These are phyloP conservation scores for Cherax destructor DNA, from an alignment of 1,140 invertebrate genomes.

Conservation along the genomic window DNA sequence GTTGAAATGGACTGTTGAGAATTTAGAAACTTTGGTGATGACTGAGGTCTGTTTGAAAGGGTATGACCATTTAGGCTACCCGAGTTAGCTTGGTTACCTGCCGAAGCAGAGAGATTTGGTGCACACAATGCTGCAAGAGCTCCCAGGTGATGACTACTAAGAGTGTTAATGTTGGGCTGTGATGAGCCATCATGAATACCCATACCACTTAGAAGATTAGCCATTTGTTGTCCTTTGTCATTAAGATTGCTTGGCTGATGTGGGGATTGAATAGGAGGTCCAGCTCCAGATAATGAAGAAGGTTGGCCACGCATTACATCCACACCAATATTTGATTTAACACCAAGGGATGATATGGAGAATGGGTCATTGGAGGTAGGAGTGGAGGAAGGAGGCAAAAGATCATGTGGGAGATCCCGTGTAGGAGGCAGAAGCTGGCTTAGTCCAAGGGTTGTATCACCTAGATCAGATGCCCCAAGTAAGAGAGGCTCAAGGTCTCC, in stretches of 20 bases:
- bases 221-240: constrained; percentile 62
- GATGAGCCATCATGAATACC: constrained; percentile 48
- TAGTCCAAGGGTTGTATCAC: constrained; percentile 55
- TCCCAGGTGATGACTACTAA: constrained; percentile 39
- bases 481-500: constrained; percentile 66
- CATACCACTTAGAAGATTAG: constrained; percentile 53
- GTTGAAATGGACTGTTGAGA: constrained; percentile 40
- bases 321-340: constrained; percentile 38
- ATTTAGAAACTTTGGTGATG: constrained; percentile 66
- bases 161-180: constrained; percentile 30
- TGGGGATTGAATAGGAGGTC: constrained; percentile 45
- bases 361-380: constrained; percentile 55
- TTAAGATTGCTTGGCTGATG: constrained; percentile 46
- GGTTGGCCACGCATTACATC: constrained; percentile 58
- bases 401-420: constrained; percentile 59
- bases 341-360: constrained; percentile 50
- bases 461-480: constrained; percentile 55
- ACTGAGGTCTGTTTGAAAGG: constrained; percentile 52
- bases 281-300: constrained; percentile 35
- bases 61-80: constrained; percentile 50
- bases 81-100: constrained; percentile 47
- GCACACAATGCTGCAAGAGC: constrained; percentile 54
- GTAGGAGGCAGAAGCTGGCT: constrained; percentile 58
- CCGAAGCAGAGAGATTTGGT: constrained; percentile 52
- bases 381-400: constrained; percentile 44